A percentile compares a stretch with the other conserved stretches of the same genome.
phyloP scores from a whole-genome alignment of 2,797 vertebrate genomes.

The Acanthurus leucopareius region DNA sequence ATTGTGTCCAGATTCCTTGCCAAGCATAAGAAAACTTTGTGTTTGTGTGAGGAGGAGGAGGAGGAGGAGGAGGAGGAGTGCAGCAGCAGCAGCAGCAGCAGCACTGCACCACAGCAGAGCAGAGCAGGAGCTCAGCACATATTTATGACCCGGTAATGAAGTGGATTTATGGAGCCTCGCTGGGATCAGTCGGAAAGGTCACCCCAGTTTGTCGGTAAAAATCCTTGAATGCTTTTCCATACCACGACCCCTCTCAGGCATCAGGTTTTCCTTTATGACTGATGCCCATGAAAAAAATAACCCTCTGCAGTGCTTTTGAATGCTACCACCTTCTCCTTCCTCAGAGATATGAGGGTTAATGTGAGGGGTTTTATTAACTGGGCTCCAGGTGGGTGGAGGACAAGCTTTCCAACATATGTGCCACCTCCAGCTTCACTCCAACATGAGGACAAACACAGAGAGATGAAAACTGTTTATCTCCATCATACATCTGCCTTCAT shows the following conservation, averaged over 20 bases:
- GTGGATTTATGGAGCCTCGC: constrained; percentile 77
- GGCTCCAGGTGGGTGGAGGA: constrained; percentile 58
- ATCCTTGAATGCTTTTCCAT: constrained; percentile 78
- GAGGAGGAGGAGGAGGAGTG: neutral
- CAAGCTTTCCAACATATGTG: constrained; percentile 41
- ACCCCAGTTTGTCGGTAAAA: constrained; percentile 64
- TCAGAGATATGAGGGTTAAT: constrained; percentile 56
- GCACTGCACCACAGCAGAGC: constrained; percentile 45
- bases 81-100: constrained; percentile 24
- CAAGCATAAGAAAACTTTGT: neutral
- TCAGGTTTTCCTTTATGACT: constrained; percentile 67
- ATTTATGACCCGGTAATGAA: constrained; percentile 77
- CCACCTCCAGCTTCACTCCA: constrained; percentile 28
- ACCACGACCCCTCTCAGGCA: constrained; percentile 42
- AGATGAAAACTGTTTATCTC: constrained; percentile 1
- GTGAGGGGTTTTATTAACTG: constrained; percentile 65
- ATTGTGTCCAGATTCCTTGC: neutral
- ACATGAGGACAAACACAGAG: neutral
- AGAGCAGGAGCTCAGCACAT: constrained; percentile 53
- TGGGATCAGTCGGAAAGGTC: constrained; percentile 73
- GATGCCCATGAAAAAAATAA: constrained; percentile 70
- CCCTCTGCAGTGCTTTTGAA: constrained; percentile 44
- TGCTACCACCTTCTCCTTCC: constrained; percentile 63
- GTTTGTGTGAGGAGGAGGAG: constrained; percentile 23
- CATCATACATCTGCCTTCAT: neutral